phyloP scores from a whole-genome alignment of 2,113 vertebrate species.

The Anguilla japonica region DNA sequence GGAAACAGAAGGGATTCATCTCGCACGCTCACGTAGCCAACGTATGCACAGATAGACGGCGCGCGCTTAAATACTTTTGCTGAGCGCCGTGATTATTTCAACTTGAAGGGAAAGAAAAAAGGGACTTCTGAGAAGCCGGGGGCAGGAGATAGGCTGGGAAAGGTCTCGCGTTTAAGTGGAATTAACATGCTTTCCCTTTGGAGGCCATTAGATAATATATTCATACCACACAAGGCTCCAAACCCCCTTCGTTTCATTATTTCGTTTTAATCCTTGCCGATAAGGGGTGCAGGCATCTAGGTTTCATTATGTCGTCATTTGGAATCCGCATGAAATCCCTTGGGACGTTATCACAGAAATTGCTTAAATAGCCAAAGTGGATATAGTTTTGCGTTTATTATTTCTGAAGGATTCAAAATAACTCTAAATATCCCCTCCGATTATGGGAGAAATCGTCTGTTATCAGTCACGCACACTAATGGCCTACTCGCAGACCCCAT shows the following conservation, averaged over 20 bases:
- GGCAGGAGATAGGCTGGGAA: conserved; percentile 70
- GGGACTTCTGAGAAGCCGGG: conserved; percentile 61
- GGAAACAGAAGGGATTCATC: conserved; percentile 54
- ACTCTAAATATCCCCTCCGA: conserved; percentile 62
- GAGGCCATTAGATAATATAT: conserved; percentile 75
- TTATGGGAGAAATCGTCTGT: conserved; percentile 50
- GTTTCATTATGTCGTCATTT: conserved; percentile 75
- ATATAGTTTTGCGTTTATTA: conserved; percentile 71
- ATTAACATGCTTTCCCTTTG: conserved; percentile 69
- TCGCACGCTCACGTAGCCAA: conserved; percentile 51
- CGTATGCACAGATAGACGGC: conserved; percentile 61
- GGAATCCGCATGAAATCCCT: conserved; percentile 66
- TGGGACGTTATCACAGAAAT: conserved; percentile 66
- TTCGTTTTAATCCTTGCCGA: conserved; percentile 72
- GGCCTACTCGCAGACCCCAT: conserved; percentile 59
- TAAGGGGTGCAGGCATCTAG: conserved; percentile 60
- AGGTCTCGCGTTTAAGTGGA: conserved; percentile 68
- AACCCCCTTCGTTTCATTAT: conserved; percentile 69
- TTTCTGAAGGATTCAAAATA: conserved; percentile 71
- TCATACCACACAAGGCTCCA: conserved; percentile 74
- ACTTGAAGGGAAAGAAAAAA: conserved; percentile 50
- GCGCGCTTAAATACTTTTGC: conserved; percentile 63
- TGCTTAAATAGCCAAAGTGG: conserved; percentile 73
- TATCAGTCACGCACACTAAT: conserved; percentile 69
- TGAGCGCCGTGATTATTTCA: conserved; percentile 57